Evolutionary conservation across 2,888 invertebrate genomes (phyloP).

Genomic region (Ellobium chinense): DNA sequence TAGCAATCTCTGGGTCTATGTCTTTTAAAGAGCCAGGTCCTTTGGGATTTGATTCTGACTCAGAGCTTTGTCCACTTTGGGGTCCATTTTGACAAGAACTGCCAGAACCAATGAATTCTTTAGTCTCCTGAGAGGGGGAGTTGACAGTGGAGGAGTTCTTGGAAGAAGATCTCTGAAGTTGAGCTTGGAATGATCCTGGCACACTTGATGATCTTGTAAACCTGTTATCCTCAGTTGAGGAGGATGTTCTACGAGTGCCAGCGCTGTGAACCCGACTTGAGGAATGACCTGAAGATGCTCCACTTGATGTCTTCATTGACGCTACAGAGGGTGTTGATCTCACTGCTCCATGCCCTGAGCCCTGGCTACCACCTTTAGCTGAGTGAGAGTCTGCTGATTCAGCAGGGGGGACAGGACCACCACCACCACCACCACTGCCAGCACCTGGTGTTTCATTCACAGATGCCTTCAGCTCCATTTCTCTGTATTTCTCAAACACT

Average conservation of each 20-base stretch:
- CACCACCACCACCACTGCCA: not conserved
- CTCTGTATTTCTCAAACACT: slow-evolving; percentile 72
- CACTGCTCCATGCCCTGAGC: not conserved
- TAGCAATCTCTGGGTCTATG: slow-evolving; percentile 33
- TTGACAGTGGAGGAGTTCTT: not conserved
- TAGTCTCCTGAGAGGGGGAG: not conserved
- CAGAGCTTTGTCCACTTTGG: not conserved
- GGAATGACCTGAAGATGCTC: not conserved
- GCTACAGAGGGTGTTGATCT: slow-evolving; percentile 50
- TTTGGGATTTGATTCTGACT: not conserved
- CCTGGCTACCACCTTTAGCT: not conserved
- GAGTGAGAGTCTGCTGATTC: slow-evolving; percentile 45
- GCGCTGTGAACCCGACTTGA: not conserved
- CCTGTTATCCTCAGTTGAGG: slow-evolving; percentile 3
- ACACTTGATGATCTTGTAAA: slow-evolving; percentile 18
- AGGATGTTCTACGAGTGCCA: not conserved
- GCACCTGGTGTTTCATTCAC: slow-evolving; percentile 65
- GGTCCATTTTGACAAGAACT: not conserved
- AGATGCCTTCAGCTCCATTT: slow-evolving; percentile 67
- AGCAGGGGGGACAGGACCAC: not conserved
- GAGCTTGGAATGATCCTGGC: slow-evolving; percentile 28
- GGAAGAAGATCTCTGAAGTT: not conserved
- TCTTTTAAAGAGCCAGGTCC: slow-evolving; percentile 23
- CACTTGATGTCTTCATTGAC: slow-evolving; percentile 25
- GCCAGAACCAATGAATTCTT: not conserved